phyloP scores from a whole-genome alignment of 2,888 invertebrate species.

The Folsomia manolachei region DNA sequence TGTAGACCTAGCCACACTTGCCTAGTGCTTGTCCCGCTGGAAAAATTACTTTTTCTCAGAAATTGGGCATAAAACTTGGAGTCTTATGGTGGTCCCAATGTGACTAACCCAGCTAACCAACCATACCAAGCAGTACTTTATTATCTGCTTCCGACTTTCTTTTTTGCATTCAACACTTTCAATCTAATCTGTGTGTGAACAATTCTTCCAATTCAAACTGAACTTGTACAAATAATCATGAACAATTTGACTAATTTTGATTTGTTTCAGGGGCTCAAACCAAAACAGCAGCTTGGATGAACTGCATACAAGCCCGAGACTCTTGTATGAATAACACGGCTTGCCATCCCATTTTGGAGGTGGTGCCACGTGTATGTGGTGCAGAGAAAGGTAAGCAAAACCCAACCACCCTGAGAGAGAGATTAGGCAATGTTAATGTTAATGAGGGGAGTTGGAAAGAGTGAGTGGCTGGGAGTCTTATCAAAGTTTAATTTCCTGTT shows the following conservation, averaged over 20 bases:
- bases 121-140: too few species aligned
- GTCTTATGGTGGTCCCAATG: too few species aligned
- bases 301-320: constrained; percentile 83
- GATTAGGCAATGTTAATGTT: background rate
- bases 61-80: constrained; percentile 41
- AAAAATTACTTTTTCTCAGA: constrained; percentile 24
- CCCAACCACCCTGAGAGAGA: background rate
- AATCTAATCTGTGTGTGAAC: too few species aligned
- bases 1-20: background rate
- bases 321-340: constrained; percentile 86
- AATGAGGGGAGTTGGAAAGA: background rate
- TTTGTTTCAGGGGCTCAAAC: constrained; percentile 69
- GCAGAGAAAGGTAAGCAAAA: constrained; percentile 65
- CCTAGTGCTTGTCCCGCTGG: background rate
- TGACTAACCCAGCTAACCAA: too few species aligned
- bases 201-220: too few species aligned
- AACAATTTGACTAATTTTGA: too few species aligned
- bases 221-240: too few species aligned
- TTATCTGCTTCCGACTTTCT: constrained; percentile 17
- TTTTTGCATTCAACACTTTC: background rate
- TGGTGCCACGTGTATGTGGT: constrained; percentile 86
- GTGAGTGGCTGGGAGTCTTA: background rate
- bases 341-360: constrained; percentile 84
- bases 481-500: constrained; percentile 11
- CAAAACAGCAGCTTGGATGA: constrained; percentile 74